Evolutionary conservation across 2,797 vertebrate species (phyloP).

Genomic region (Chloroceryle inda): DNA sequence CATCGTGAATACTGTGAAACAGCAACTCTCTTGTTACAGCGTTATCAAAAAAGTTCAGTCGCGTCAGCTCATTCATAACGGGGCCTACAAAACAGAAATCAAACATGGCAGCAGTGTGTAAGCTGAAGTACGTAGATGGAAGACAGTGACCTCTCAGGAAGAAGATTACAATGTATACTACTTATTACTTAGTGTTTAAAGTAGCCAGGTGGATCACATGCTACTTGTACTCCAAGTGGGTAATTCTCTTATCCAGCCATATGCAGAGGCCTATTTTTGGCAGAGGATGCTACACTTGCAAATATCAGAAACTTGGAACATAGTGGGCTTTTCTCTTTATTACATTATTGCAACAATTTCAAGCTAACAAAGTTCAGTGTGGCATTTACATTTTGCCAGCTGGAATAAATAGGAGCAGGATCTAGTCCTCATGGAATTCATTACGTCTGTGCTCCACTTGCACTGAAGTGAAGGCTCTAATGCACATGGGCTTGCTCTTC

Average conservation of each 20-base stretch:
- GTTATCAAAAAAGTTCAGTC: conserved; percentile 87
- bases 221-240: not conserved
- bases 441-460: not conserved
- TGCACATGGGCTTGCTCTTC: not conserved
- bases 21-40: conserved; percentile 79
- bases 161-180: not conserved
- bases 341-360: not conserved
- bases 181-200: not conserved
- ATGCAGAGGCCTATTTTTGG: not conserved
- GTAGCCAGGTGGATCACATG: not conserved
- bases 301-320: not conserved
- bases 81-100: conserved; percentile 76
- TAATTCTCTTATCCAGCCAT: not conserved
- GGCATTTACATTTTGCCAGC: not conserved
- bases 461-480: not conserved
- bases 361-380: not conserved
- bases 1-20: conserved; percentile 92
- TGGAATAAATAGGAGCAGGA: not conserved
- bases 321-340: not conserved
- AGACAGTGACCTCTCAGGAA: not conserved
- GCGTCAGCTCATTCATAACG: conserved; percentile 85
- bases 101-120: not conserved
- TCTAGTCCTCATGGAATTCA: not conserved
- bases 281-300: not conserved
- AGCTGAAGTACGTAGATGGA: not conserved